A percentile compares a stretch with the other conserved stretches of the same genome.
Conservation (phyloP, 2,888 invertebrate genomes). For the Luperina nickerlii region DNA sequence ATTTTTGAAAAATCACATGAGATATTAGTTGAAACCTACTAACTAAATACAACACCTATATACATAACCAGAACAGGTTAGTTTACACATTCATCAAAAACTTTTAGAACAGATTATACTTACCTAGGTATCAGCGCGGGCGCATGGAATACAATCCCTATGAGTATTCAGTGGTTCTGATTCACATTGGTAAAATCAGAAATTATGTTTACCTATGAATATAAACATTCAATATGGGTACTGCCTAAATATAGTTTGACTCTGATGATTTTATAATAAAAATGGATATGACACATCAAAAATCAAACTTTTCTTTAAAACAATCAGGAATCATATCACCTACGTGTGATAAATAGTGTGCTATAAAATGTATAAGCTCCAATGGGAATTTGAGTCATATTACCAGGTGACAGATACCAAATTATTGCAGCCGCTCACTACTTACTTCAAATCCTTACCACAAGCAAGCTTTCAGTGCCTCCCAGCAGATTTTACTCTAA, state of each 20-base stretch:
- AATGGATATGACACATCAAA: background rate
- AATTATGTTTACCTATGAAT: too few relatives aligned
- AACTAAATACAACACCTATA: background rate
- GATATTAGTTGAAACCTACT: background rate
- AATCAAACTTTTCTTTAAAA: background rate
- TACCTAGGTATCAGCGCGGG: too few relatives aligned
- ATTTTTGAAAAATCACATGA: background rate
- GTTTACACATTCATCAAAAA: background rate
- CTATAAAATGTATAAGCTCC: background rate
- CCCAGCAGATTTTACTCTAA: background rate
- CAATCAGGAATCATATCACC: background rate
- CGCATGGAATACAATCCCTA: too few relatives aligned
- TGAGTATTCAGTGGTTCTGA: too few relatives aligned
- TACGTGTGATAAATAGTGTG: background rate
- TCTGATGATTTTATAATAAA: background rate
- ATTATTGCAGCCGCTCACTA: background rate
- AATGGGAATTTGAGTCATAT: background rate
- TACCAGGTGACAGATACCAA: background rate
- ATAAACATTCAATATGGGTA: background rate
- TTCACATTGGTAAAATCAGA: too few relatives aligned
- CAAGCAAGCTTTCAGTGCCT: background rate
- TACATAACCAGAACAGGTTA: background rate
- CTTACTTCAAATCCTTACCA: background rate
- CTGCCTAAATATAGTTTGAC: background rate
- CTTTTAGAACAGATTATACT: background rate